Evolutionary conservation across 2,888 invertebrate genomes (phyloP).

Genomic region (Dolomedes plantarius): DNA sequence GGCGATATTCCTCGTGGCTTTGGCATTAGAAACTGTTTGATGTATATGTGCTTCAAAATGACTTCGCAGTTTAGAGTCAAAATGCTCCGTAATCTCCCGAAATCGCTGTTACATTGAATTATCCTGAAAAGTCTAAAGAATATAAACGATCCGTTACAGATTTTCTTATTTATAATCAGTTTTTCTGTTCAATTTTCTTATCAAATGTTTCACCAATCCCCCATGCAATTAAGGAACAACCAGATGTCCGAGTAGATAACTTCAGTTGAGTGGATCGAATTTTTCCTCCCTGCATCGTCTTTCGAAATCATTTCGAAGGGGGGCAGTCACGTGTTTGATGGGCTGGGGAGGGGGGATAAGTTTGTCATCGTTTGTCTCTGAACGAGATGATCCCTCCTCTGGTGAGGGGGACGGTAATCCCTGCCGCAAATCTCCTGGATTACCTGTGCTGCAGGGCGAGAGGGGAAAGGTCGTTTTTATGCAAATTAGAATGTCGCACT

Average conservation of each 20-base stretch:
- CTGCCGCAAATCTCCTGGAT: constrained; percentile 61
- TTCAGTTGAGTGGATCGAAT: not conserved
- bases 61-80: no score
- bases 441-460: constrained; percentile 38
- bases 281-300: not conserved
- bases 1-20: no score
- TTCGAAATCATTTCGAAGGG: constrained; percentile 17
- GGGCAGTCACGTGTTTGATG: not conserved
- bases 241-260: constrained; percentile 29
- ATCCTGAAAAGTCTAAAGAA: no score
- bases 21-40: no score
- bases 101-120: no score
- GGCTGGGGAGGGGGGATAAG: constrained; percentile 11
- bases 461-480: constrained; percentile 66
- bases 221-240: not conserved
- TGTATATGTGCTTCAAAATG: no score
- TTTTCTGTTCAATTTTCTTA: constrained; percentile 4
- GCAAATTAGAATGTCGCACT: constrained; percentile 64
- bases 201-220: not conserved
- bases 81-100: no score
- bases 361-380: constrained; percentile 68
- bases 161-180: not conserved
- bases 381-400: constrained; percentile 45
- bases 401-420: constrained; percentile 40
- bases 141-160: no score